A percentile compares a stretch with the other conserved stretches of the same genome.
Conservation (phyloP, 2,888 invertebrate species). For the Athrips mouffetella region DNA sequence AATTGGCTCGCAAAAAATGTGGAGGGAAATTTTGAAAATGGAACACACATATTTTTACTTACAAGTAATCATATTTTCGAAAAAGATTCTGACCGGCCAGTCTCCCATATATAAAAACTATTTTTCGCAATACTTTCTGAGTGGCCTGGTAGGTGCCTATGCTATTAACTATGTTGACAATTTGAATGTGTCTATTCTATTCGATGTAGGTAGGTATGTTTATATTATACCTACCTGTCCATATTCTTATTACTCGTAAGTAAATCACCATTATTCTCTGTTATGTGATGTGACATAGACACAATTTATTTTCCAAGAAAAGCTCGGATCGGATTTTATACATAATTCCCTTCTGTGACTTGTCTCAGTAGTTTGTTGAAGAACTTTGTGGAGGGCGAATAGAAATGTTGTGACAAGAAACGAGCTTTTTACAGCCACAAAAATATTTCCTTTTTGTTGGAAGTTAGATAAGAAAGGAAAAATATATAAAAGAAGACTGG, state of each 20-base stretch:
- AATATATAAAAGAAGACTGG: neutral
- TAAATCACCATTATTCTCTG: slow-evolving; percentile 4
- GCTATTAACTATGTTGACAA: too few species aligned
- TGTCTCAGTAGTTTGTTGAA: neutral
- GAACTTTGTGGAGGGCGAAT: slow-evolving; percentile 6
- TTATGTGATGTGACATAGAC: slow-evolving; percentile 7
- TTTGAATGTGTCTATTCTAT: neutral
- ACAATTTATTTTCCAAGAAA: slow-evolving; percentile 8
- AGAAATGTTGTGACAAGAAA: slow-evolving; percentile 10
- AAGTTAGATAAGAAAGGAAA: neutral
- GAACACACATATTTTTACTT: too few species aligned
- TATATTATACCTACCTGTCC: neutral
- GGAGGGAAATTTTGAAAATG: too few species aligned
- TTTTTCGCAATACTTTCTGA: too few species aligned
- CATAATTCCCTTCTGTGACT: slow-evolving; percentile 3
- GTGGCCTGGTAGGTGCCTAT: too few species aligned
- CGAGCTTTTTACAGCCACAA: slow-evolving; percentile 6
- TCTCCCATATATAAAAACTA: too few species aligned
- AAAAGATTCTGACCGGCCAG: too few species aligned
- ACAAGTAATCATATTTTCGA: too few species aligned
- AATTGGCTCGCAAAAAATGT: too few species aligned
- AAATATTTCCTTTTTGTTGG: slow-evolving; percentile 7
- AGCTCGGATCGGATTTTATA: slow-evolving; percentile 3
- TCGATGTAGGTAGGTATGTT: neutral
- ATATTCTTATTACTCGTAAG: too few species aligned